Evolutionary conservation across 2,797 vertebrate species (phyloP).

Genomic region (Acanthurus lineatus): DNA sequence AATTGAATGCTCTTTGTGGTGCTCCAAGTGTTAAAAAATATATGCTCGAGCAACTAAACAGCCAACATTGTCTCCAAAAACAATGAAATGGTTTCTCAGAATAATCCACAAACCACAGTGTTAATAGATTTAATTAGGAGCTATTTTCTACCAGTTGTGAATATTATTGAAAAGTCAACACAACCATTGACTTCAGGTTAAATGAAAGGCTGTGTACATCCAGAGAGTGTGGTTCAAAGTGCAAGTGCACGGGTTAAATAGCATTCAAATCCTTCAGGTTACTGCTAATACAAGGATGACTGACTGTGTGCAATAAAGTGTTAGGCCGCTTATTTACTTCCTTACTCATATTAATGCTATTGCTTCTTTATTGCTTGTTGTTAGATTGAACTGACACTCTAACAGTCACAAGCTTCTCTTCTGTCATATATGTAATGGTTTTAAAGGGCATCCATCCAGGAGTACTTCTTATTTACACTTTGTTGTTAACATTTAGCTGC

Average conservation of each 20-base stretch:
- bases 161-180: neutral
- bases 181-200: neutral
- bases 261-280: neutral
- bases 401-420: neutral
- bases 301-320: neutral
- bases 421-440: no score
- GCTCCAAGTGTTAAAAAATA: neutral
- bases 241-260: neutral
- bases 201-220: neutral
- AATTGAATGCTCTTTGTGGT: neutral
- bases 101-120: constrained; percentile 5
- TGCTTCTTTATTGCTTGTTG: neutral
- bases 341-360: neutral
- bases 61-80: neutral
- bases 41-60: constrained; percentile 3
- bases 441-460: no score
- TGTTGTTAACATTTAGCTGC: no score
- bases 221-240: neutral
- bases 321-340: neutral
- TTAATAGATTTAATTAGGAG: neutral
- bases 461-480: neutral
- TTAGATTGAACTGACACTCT: neutral
- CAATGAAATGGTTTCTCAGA: neutral
- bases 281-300: neutral
- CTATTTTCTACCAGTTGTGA: neutral